Conservation (phyloP, 2,888 invertebrate genomes). For the Pollenia griseotomentosa region DNA sequence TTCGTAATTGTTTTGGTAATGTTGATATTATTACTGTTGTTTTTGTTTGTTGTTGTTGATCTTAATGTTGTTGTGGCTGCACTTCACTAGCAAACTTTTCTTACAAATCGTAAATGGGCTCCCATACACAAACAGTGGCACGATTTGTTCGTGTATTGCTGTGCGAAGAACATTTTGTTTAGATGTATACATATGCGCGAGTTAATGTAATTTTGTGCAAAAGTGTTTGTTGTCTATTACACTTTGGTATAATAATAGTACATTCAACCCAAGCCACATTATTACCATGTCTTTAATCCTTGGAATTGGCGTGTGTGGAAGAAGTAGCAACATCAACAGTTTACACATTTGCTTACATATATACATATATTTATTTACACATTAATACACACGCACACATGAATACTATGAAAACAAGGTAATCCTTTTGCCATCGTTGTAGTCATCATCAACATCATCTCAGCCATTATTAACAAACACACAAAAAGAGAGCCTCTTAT, state of each 20-base stretch:
- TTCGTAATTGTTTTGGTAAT: slow-evolving; percentile 11
- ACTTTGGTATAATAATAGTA: slow-evolving; percentile 4
- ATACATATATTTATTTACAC: no score
- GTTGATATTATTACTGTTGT: neutral
- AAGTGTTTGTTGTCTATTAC: no score
- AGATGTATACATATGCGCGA: neutral
- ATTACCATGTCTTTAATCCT: slow-evolving; percentile 15
- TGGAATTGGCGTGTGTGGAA: neutral
- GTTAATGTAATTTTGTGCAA: no score
- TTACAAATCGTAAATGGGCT: neutral
- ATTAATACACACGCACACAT: neutral
- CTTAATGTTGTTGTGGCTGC: slow-evolving; percentile 41
- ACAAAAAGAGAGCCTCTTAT: slow-evolving; percentile 8
- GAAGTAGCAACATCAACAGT: slow-evolving; percentile 1
- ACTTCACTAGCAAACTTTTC: slow-evolving; percentile 39
- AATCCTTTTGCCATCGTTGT: slow-evolving; percentile 3
- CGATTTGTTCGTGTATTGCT: no score
- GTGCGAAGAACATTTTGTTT: neutral
- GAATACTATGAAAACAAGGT: neutral
- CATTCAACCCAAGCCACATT: slow-evolving; percentile 32
- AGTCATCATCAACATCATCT: slow-evolving; percentile 11
- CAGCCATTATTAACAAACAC: slow-evolving; percentile 30
- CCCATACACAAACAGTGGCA: no score
- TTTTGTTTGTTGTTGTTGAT: slow-evolving; percentile 34
- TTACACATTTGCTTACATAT: neutral